A percentile compares a stretch with the other conserved stretches of the same genome.
These are phyloP conservation scores for Catostylus mosaicus DNA, from an alignment of 30 jellyfish, hydroid and myxozoan genomes.

Conservation along the genomic window DNA sequence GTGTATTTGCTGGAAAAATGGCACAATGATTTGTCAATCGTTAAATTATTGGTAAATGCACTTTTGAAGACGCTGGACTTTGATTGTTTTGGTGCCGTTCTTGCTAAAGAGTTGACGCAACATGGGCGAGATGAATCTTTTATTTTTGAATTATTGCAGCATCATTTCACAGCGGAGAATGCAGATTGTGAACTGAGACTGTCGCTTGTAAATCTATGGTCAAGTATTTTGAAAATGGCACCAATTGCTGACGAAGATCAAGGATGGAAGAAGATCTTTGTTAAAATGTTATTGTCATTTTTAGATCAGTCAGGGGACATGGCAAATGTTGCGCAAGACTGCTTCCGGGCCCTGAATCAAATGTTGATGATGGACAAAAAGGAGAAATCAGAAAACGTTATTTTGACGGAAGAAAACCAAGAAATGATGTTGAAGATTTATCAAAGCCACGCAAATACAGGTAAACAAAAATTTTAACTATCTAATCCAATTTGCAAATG, in stretches of 20 bases:
- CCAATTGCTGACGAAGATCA: not conserved
- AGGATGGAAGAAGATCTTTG: not conserved
- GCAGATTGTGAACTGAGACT: constrained; percentile 11
- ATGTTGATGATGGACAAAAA: too few relatives aligned
- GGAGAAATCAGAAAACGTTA: not conserved
- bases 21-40: constrained; percentile 4
- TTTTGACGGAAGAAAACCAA: constrained; percentile 3
- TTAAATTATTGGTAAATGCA: constrained; percentile 17
- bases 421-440: not conserved
- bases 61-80: constrained; percentile 12
- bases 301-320: not conserved
- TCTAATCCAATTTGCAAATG: too few relatives aligned
- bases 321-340: not conserved
- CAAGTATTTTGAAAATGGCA: not conserved
- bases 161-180: not conserved
- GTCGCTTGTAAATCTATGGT: not conserved
- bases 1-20: constrained; percentile 13
- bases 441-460: not conserved
- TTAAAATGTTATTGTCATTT: not conserved
- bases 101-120: constrained; percentile 8
- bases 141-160: not conserved
- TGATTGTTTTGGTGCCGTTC: constrained; percentile 1
- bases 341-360: not conserved
- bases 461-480: too few relatives aligned
- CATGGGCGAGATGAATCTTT: not conserved